phyloP scores from a whole-genome alignment of 2,113 vertebrate genomes.

The Mobula hypostoma region DNA sequence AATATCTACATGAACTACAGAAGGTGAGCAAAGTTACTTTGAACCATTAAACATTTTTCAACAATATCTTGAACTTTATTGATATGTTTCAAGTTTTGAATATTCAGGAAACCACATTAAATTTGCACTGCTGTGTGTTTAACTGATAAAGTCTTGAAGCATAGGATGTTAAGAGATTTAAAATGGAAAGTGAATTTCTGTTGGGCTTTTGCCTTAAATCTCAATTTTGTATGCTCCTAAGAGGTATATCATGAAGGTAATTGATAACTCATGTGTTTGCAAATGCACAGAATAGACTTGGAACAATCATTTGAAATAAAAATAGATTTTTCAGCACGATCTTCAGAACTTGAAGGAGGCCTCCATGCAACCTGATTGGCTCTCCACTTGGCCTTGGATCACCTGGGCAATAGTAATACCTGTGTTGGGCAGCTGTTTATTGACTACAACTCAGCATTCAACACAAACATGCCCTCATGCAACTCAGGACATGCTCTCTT shows the following conservation, averaged over 20 bases:
- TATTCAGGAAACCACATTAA: not conserved
- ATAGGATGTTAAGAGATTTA: not conserved
- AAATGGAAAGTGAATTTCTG: slow-evolving; percentile 2
- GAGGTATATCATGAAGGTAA: slow-evolving; percentile 17
- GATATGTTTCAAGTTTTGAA: not conserved
- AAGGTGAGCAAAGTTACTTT: not conserved
- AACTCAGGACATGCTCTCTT: too few species aligned
- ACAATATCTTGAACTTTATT: not conserved
- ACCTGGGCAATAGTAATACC: too few species aligned
- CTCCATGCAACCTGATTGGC: too few species aligned
- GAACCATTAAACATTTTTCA: not conserved
- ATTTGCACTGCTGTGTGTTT: not conserved
- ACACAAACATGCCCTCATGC: too few species aligned
- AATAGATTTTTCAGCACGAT: slow-evolving; percentile 18
- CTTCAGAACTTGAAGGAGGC: not conserved
- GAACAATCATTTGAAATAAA: slow-evolving; percentile 20
- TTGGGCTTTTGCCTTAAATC: not conserved
- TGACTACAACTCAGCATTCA: too few species aligned
- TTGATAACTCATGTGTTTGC: not conserved
- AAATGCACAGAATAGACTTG: not conserved
- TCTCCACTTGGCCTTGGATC: too few species aligned
- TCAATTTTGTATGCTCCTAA: not conserved
- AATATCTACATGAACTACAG: not conserved
- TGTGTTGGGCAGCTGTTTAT: too few species aligned
- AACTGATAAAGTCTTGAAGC: not conserved